Conservation (phyloP, 92 coral and sea anemone genomes). For the Ricordea florida region DNA sequence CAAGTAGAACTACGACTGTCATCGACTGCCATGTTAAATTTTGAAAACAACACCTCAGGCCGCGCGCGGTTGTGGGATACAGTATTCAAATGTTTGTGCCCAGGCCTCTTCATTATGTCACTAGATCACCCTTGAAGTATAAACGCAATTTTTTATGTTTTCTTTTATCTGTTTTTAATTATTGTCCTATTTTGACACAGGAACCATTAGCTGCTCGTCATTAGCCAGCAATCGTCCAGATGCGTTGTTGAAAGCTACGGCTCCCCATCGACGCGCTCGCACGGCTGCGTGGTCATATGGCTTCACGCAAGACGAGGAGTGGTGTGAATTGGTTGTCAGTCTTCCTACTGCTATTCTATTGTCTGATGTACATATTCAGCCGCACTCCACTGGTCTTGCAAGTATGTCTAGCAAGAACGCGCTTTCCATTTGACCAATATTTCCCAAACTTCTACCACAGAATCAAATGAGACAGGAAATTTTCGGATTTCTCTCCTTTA, state of each 20-base stretch:
- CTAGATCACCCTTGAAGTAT: no score
- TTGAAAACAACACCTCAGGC: no score
- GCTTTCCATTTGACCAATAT: not conserved
- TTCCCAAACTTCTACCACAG: not conserved
- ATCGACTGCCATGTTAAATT: no score
- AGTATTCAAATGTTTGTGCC: no score
- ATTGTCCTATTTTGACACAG: not conserved
- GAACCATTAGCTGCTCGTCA: slow-evolving; percentile 19
- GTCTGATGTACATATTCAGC: slow-evolving; percentile 85
- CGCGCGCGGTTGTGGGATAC: no score
- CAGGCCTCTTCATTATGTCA: no score
- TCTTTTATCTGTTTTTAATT: no score
- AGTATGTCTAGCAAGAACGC: slow-evolving; percentile 57
- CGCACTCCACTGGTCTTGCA: slow-evolving; percentile 83
- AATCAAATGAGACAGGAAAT: no score
- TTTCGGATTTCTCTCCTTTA: no score
- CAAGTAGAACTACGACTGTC: no score
- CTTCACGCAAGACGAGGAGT: slow-evolving; percentile 83
- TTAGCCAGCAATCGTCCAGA: slow-evolving; percentile 80
- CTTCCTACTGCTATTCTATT: slow-evolving; percentile 85
- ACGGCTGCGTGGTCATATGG: slow-evolving; percentile 96
- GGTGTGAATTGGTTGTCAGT: slow-evolving; percentile 81
- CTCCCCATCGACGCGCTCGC: slow-evolving; percentile 93
- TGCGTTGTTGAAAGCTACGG: slow-evolving; percentile 77
- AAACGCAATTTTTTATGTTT: not conserved